Conservation (phyloP, 2,797 vertebrate genomes). For the Chelon auratus region DNA sequence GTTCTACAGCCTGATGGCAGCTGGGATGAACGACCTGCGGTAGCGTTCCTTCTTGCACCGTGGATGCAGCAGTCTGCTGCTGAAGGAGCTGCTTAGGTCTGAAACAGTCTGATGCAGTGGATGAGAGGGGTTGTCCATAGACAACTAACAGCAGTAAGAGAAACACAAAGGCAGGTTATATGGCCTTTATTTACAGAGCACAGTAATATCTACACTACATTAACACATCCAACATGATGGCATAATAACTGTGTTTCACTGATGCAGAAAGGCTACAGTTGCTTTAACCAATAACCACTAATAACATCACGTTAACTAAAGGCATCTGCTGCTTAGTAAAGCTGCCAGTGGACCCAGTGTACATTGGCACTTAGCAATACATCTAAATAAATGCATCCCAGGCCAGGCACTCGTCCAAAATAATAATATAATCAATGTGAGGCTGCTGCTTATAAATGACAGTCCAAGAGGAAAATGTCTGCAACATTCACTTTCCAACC, state of each 20-base stretch:
- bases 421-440: conserved; percentile 60
- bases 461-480: conserved; percentile 55
- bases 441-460: conserved; percentile 59
- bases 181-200: neutral
- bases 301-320: conserved; percentile 39
- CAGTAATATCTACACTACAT: conserved; percentile 19
- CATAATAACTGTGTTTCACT: conserved; percentile 12
- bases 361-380: conserved; percentile 57
- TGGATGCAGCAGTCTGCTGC: too few species aligned
- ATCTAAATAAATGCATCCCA: conserved; percentile 62
- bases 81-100: too few species aligned
- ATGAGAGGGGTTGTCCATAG: too few species aligned
- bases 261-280: conserved; percentile 13
- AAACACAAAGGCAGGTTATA: conserved; percentile 43
- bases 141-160: conserved; percentile 26
- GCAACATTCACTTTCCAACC: conserved; percentile 50
- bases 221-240: conserved; percentile 33
- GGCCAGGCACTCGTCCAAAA: conserved; percentile 62
- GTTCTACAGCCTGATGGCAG: too few species aligned
- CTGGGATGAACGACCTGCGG: too few species aligned
- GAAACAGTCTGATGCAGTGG: too few species aligned
- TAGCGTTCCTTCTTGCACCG: too few species aligned
- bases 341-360: conserved; percentile 36
- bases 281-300: conserved; percentile 19
- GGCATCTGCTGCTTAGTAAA: conserved; percentile 39